Base-by-base conservation (phyloP, 2,888 invertebrate genomes). In the Mesorhabditis belari region DNA sequence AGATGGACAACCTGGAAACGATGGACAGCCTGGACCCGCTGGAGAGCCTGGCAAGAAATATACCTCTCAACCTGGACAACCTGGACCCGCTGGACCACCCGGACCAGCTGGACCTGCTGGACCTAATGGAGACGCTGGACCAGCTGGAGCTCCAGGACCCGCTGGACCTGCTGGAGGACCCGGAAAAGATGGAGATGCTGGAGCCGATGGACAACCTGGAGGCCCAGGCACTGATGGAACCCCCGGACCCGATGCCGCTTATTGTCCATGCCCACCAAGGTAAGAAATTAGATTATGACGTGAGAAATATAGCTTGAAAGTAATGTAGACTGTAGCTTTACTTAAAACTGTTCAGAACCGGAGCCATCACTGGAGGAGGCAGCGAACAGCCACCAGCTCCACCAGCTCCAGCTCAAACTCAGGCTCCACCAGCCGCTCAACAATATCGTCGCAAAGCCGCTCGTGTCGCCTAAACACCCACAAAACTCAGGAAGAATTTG, bases 1-100 rank as follows among this genome's bases (percentile, higher is more conserved):
- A n/a, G n/a, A n/a, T n/a, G n/a, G n/a, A n/a, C n/a, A 61, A 28
- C 64, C 69, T 54, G 73, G 73, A 62, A 61, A 58, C 5, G 64
- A 66, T 53, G 73, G 73, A 68, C 66, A 69, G 4, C 66, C 64
- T 51, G 73, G 73, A 61, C 60, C 63, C 44, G 35, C 64, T 17
- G 73, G 73, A 62, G 64, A 64, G 24, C 63, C 62, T n/a, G 73
- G 73, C 57, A 65, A 64, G 9, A 61, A 68, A 6, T 70, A 70
- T 60, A 56, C 67, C 49, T 61, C 69, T 9, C 56, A 68, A 54
- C 57, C 63, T n/a, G 72, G 72, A 58, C 63, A 67, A 27, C 58
- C 63, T 6, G 71, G 71, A 64, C 66, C 63, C 26, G 62, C 63
- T 55, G 71, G 71, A 64, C 64, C 65, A 12, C 62, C 63, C 50